phyloP scores from a whole-genome alignment of 2,888 invertebrate species.

The Cheilosia vernalis region DNA sequence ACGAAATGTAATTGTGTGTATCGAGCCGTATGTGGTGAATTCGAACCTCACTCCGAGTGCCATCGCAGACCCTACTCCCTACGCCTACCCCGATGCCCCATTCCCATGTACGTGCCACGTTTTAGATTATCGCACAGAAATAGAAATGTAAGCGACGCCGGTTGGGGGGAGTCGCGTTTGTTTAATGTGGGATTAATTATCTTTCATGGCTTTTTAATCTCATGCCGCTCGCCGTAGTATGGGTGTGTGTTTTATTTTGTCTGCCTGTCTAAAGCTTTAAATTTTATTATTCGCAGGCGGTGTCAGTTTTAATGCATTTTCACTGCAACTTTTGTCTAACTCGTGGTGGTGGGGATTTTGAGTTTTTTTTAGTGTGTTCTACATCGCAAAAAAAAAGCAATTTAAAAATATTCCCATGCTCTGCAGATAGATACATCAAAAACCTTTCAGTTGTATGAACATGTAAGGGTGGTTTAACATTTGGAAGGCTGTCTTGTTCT shows the following conservation, averaged over 20 bases:
- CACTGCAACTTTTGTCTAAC: no score
- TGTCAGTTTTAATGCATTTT: not conserved
- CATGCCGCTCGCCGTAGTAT: not conserved
- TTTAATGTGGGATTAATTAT: conserved; percentile 55
- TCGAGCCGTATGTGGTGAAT: conserved; percentile 33
- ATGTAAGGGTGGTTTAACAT: no score
- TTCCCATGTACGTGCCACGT: not conserved
- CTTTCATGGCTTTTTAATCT: conserved; percentile 57
- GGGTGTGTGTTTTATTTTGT: not conserved
- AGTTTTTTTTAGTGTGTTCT: no score
- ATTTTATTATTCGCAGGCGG: conserved; percentile 9
- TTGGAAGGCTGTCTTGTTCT: no score
- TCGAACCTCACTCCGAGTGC: conserved; percentile 6
- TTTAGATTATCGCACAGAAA: conserved; percentile 29
- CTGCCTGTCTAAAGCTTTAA: conserved; percentile 13
- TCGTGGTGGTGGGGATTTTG: no score
- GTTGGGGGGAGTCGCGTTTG: conserved; percentile 8
- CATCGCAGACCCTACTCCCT: not conserved
- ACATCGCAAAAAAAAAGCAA: no score
- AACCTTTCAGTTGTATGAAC: no score
- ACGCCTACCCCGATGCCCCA: not conserved
- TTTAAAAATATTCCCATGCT: no score
- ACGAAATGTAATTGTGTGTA: conserved; percentile 61
- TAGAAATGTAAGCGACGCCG: not conserved
- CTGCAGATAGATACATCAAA: no score